Evolutionary conservation across 2,797 vertebrate species (phyloP).

Genomic region (Capromys pilorides): DNA sequence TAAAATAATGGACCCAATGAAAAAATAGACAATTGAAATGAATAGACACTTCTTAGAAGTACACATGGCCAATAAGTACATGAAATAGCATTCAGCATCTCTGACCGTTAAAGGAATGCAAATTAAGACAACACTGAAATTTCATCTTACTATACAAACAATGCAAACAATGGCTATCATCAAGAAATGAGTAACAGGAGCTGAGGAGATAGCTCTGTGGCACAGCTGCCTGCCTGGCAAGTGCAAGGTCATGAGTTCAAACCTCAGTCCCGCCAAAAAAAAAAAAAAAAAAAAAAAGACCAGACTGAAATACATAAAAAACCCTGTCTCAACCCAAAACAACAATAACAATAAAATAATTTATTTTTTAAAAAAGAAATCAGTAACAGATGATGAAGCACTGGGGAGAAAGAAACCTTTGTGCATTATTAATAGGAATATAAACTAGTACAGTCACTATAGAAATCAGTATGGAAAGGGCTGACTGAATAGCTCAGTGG

Average conservation of each 20-base stretch:
- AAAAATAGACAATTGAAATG: neutral
- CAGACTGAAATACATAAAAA: too few relatives aligned
- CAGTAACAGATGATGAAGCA: neutral
- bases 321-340: too few relatives aligned
- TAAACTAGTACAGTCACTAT: neutral
- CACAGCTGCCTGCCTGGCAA: too few relatives aligned
- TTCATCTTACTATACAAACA: neutral
- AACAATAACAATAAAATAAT: too few relatives aligned
- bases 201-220: too few relatives aligned
- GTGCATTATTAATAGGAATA: neutral
- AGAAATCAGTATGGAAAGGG: neutral
- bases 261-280: too few relatives aligned
- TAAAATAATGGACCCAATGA: neutral
- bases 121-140: neutral
- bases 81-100: neutral
- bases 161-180: neutral
- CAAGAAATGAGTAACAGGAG: neutral
- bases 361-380: neutral
- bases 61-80: neutral
- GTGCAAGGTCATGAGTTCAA: too few relatives aligned
- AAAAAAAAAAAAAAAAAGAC: too few relatives aligned
- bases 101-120: neutral
- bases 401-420: neutral
- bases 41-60: neutral
- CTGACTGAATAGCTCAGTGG: too few relatives aligned